These are phyloP conservation scores for Diorhabda elongata DNA, from an alignment of 1,140 invertebrate species.

Conservation along the genomic window DNA sequence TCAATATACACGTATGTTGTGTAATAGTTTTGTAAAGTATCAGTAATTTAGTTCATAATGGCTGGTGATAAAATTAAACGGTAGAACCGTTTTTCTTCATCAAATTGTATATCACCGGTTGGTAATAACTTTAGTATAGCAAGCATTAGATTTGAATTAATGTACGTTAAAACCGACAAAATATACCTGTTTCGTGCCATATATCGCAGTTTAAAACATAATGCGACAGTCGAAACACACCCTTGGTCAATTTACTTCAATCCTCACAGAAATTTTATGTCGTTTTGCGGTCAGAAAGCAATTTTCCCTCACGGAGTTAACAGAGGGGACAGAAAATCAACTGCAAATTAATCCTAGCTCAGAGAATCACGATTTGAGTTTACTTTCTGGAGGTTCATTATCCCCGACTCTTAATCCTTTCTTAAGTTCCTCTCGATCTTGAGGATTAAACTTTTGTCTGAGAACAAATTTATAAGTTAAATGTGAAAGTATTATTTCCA, in stretches of 20 bases:
- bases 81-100: too few relatives aligned
- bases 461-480: too few relatives aligned
- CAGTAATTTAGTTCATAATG: too few relatives aligned
- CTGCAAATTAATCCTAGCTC: background rate
- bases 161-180: background rate
- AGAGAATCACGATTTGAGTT: background rate
- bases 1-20: too few relatives aligned
- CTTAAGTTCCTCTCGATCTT: background rate
- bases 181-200: background rate
- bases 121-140: background rate
- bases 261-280: background rate
- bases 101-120: background rate
- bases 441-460: background rate
- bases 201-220: constrained; percentile 2
- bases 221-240: background rate
- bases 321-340: background rate
- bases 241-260: constrained; percentile 2
- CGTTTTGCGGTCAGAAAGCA: background rate
- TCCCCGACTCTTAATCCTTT: background rate
- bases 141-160: background rate
- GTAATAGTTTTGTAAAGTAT: too few relatives aligned
- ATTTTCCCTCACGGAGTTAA: background rate
- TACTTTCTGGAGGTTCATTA: constrained; percentile 1
- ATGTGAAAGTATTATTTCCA: too few relatives aligned
- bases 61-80: too few relatives aligned